Conservation (phyloP, 2,888 invertebrate genomes). For the Hedychridium roseum region DNA sequence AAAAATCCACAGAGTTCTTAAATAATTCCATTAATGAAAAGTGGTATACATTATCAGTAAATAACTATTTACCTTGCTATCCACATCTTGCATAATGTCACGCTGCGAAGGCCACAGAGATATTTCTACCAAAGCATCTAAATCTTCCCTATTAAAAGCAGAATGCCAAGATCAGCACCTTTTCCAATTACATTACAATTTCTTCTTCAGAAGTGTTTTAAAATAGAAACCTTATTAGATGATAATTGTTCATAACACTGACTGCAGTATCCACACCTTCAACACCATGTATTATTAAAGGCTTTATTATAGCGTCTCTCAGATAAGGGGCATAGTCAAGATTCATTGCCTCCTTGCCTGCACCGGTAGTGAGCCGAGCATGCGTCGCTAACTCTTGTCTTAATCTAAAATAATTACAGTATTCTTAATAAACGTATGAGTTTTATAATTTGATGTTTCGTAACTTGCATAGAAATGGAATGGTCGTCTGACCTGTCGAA, state of each 20-base stretch:
- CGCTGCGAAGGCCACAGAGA: constrained; percentile 82
- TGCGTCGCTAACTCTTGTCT: constrained; percentile 57
- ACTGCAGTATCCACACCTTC: constrained; percentile 80
- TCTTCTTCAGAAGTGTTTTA: not conserved
- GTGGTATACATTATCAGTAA: not conserved
- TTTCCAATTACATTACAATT: not conserved
- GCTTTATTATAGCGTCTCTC: constrained; percentile 77
- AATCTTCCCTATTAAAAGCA: constrained; percentile 75
- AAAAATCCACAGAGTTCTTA: not conserved
- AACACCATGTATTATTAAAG: constrained; percentile 74
- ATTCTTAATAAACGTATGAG: not conserved
- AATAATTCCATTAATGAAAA: not conserved
- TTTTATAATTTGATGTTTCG: not conserved
- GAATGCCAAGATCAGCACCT: too few species aligned
- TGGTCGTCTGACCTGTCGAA: constrained; percentile 78
- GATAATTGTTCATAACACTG: constrained; percentile 81
- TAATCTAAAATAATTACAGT: constrained; percentile 43
- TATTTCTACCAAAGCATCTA: constrained; percentile 88
- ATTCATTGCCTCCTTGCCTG: constrained; percentile 80
- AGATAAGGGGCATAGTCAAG: constrained; percentile 88
- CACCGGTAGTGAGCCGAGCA: constrained; percentile 51
- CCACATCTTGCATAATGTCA: constrained; percentile 80
- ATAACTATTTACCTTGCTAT: constrained; percentile 69
- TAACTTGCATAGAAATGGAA: too few species aligned
- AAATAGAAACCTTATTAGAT: constrained; percentile 65